These are phyloP conservation scores for Desmophyllum pertusum DNA, from an alignment of 92 coral and sea anemone genomes.

Conservation along the genomic window DNA sequence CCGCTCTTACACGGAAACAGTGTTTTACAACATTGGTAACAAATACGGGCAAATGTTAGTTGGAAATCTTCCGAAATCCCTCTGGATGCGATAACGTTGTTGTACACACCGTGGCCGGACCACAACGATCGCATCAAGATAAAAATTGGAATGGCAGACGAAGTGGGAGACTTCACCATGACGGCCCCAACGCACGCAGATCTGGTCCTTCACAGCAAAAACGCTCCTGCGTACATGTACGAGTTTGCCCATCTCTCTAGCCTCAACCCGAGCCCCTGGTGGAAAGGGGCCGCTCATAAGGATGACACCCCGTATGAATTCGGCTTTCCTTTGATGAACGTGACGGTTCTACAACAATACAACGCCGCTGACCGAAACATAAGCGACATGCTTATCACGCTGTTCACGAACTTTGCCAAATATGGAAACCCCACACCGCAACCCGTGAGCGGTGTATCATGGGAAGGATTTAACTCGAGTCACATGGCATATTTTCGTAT, in stretches of 20 bases:
- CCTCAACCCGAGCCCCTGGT: constrained; percentile 46
- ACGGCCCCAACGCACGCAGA: constrained; percentile 78
- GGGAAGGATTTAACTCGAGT: constrained; percentile 66
- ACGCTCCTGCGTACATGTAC: constrained; percentile 73
- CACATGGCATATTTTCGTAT: constrained; percentile 62
- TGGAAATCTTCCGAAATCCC: constrained; percentile 23
- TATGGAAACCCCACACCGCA: constrained; percentile 80
- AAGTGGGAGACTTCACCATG: constrained; percentile 74
- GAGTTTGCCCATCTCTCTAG: constrained; percentile 76
- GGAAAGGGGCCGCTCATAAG: constrained; percentile 80
- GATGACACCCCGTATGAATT: constrained; percentile 88
- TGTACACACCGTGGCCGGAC: constrained; percentile 81
- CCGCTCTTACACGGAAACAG: background rate
- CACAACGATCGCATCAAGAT: constrained; percentile 24
- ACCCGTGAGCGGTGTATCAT: constrained; percentile 50
- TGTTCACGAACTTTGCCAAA: constrained; percentile 84
- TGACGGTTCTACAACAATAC: constrained; percentile 65
- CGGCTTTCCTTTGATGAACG: constrained; percentile 79
- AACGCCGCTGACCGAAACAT: constrained; percentile 74
- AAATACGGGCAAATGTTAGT: constrained; percentile 31
- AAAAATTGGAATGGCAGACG: constrained; percentile 53
- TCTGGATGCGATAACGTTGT: constrained; percentile 58
- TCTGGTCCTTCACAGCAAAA: constrained; percentile 66
- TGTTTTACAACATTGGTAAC: constrained; percentile 29
- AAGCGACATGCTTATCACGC: constrained; percentile 61